Percentiles rank a stretch among this genome's conserved stretches.
Conservation (phyloP, 2,888 invertebrate genomes). For the Parnassius smintheus region DNA sequence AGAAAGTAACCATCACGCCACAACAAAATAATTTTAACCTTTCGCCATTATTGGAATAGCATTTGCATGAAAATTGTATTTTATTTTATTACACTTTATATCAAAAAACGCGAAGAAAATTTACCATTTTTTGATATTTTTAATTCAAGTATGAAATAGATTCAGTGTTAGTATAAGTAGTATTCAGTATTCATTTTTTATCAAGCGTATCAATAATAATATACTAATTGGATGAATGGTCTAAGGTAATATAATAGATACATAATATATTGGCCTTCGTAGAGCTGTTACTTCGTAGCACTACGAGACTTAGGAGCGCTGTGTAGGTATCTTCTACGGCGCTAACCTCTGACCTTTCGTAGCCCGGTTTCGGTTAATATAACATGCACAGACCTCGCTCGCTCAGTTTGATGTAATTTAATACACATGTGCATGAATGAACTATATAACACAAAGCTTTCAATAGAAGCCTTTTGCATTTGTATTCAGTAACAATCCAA, state of each 20-base stretch:
- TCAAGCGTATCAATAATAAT: conserved; percentile 3
- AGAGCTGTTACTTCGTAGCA: conserved; percentile 34
- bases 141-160: conserved; percentile 8
- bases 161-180: no score
- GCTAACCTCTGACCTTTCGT: conserved; percentile 58
- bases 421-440: conserved; percentile 61
- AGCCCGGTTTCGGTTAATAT: conserved; percentile 42
- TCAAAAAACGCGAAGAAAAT: conserved; percentile 14
- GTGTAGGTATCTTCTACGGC: conserved; percentile 49
- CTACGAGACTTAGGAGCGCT: conserved; percentile 45
- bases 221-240: no score
- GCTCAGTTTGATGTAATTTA: conserved; percentile 54
- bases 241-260: conserved; percentile 15
- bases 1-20: conserved; percentile 44
- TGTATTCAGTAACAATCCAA: neutral
- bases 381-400: conserved; percentile 36
- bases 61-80: conserved; percentile 32
- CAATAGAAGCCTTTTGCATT: conserved; percentile 13
- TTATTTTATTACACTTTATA: conserved; percentile 23
- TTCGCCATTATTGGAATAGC: conserved; percentile 36
- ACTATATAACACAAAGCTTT: conserved; percentile 42
- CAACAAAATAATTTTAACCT: conserved; percentile 40
- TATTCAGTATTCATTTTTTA: conserved; percentile 6
- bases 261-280: conserved; percentile 7
- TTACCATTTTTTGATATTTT: neutral